Conservation (phyloP, 2,113 vertebrate species). For the Caracal caracal region DNA sequence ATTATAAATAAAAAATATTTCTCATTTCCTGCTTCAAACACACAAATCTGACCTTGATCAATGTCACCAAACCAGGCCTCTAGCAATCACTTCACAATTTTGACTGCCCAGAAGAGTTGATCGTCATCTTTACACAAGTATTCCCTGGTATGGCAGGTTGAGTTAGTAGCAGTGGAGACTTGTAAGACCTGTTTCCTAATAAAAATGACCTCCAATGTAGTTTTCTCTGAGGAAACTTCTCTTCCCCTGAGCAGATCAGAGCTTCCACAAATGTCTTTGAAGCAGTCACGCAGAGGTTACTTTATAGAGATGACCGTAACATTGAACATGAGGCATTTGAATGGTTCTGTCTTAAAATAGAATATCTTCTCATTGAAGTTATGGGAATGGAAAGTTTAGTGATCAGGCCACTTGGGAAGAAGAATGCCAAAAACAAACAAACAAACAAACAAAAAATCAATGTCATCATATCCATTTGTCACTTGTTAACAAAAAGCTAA, state of each 20-base stretch:
- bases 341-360: constrained; percentile 46
- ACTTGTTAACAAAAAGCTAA: neutral
- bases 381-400: neutral
- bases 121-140: constrained; percentile 5
- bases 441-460: neutral
- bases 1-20: constrained; percentile 52
- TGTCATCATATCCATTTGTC: neutral
- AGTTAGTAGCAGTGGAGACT: constrained; percentile 59
- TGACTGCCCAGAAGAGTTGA: constrained; percentile 38
- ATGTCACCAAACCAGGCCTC: constrained; percentile 59
- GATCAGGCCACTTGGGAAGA: neutral
- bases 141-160: constrained; percentile 55
- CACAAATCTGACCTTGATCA: constrained; percentile 65
- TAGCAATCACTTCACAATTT: constrained; percentile 52
- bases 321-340: constrained; percentile 40
- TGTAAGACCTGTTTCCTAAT: constrained; percentile 64
- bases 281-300: constrained; percentile 1
- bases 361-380: constrained; percentile 3
- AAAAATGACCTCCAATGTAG: constrained; percentile 63
- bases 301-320: constrained; percentile 32
- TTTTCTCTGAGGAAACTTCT: constrained; percentile 53
- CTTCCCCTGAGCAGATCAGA: constrained; percentile 31
- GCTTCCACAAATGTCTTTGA: constrained; percentile 50
- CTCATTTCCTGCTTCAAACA: constrained; percentile 29
- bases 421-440: neutral